Percentiles rank a stretch among this genome's conserved stretches.
These are phyloP conservation scores for Cygnus buccinator DNA, from an alignment of 2,113 vertebrate genomes.

Conservation along the genomic window DNA sequence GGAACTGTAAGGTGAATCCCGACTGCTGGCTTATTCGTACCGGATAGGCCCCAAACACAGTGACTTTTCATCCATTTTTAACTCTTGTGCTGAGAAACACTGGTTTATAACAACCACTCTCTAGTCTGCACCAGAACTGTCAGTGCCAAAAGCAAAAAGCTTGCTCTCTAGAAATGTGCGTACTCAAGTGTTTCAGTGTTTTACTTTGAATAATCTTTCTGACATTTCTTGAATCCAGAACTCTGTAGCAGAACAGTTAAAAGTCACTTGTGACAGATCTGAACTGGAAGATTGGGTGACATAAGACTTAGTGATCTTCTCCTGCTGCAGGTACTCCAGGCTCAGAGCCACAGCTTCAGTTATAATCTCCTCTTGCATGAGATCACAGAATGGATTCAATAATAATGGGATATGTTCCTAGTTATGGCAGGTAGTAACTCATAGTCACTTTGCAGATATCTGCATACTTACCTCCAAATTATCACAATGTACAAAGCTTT, in stretches of 20 bases:
- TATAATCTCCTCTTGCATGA: neutral
- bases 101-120: neutral
- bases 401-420: neutral
- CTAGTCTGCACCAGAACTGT: neutral
- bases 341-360: neutral
- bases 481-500: neutral
- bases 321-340: neutral
- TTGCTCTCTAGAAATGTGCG: slow-evolving; percentile 27
- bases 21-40: neutral
- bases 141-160: slow-evolving; percentile 50
- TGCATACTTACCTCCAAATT: neutral
- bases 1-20: neutral
- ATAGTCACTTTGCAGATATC: neutral
- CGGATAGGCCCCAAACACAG: neutral
- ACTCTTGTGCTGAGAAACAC: neutral
- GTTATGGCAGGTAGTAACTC: neutral
- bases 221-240: slow-evolving; percentile 32
- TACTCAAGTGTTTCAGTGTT: slow-evolving; percentile 27
- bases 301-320: neutral
- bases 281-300: neutral
- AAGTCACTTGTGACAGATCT: neutral
- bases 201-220: slow-evolving; percentile 52
- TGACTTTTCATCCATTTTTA: neutral
- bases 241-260: neutral
- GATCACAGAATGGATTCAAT: neutral